These are phyloP conservation scores for Acrocera orbiculus DNA, from an alignment of 2,888 invertebrate species.

Conservation along the genomic window DNA sequence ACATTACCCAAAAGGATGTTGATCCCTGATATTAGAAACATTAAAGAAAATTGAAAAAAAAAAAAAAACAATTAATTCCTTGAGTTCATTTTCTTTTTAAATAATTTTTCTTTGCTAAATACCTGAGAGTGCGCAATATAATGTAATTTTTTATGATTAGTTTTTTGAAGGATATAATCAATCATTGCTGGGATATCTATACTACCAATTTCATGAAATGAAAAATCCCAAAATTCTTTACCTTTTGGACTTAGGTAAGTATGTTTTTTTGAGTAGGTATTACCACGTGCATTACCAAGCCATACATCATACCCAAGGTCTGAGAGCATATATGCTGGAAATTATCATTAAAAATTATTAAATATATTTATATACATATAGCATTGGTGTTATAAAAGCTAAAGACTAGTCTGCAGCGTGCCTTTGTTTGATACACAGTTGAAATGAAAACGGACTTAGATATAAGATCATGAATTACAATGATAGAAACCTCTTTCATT, in stretches of 20 bases:
- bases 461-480: no score
- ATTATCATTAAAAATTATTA: neutral
- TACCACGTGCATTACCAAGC: constrained; percentile 48
- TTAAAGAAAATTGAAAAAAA: constrained; percentile 1
- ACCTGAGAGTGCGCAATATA: constrained; percentile 64
- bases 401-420: no score
- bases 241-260: constrained; percentile 28
- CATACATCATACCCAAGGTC: constrained; percentile 39
- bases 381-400: no score
- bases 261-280: constrained; percentile 38
- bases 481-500: no score
- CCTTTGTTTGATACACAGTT: no score
- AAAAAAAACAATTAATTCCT: neutral
- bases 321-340: constrained; percentile 30
- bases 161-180: constrained; percentile 44
- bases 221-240: constrained; percentile 42
- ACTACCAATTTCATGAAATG: constrained; percentile 53
- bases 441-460: no score
- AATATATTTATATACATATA: neutral
- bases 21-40: constrained; percentile 29
- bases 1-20: constrained; percentile 33
- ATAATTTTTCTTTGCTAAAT: neutral
- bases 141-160: constrained; percentile 42
- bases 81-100: neutral
- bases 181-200: constrained; percentile 68